These are phyloP conservation scores for Diaprepes abbreviatus DNA, from an alignment of 2,888 invertebrate species.

Conservation along the genomic window DNA sequence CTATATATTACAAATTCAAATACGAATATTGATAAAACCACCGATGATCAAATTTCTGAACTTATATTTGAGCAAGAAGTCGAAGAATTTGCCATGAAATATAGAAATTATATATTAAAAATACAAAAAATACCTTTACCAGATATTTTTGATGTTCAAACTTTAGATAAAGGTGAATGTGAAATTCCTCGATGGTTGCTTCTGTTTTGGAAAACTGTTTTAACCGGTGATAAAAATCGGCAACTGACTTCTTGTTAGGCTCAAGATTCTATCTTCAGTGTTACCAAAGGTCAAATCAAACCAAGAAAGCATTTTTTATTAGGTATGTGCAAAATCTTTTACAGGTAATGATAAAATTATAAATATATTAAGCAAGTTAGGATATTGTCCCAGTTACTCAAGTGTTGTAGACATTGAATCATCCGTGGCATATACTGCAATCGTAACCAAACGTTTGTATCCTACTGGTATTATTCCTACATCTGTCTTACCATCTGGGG, in stretches of 20 bases:
- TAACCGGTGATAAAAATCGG: slow-evolving; percentile 47
- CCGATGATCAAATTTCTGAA: slow-evolving; percentile 46
- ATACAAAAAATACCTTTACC: slow-evolving; percentile 48
- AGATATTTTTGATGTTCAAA: slow-evolving; percentile 48
- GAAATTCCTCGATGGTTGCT: slow-evolving; percentile 52
- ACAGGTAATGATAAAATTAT: slow-evolving; percentile 53
- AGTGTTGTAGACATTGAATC: slow-evolving; percentile 51
- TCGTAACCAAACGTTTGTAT: slow-evolving; percentile 47
- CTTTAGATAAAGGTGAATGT: slow-evolving; percentile 52
- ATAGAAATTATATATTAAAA: slow-evolving; percentile 34
- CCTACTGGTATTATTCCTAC: slow-evolving; percentile 51
- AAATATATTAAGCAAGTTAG: slow-evolving; percentile 49
- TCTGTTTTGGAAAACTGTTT: slow-evolving; percentile 52
- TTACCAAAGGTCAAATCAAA: slow-evolving; percentile 50
- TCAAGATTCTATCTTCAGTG: slow-evolving; percentile 51
- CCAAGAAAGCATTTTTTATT: slow-evolving; percentile 51
- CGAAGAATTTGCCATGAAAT: slow-evolving; percentile 50
- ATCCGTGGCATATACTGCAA: slow-evolving; percentile 50
- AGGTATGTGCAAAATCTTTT: slow-evolving; percentile 52
- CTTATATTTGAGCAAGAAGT: slow-evolving; percentile 45
- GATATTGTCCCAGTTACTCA: slow-evolving; percentile 48
- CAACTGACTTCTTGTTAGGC: slow-evolving; percentile 49
- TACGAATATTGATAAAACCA: slow-evolving; percentile 41
- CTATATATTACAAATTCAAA: slow-evolving; percentile 29
- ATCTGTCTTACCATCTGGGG: slow-evolving; percentile 51